A percentile compares a stretch with the other conserved stretches of the same genome.
phyloP scores from a whole-genome alignment of 2,113 vertebrate genomes.

The Columbina picui region DNA sequence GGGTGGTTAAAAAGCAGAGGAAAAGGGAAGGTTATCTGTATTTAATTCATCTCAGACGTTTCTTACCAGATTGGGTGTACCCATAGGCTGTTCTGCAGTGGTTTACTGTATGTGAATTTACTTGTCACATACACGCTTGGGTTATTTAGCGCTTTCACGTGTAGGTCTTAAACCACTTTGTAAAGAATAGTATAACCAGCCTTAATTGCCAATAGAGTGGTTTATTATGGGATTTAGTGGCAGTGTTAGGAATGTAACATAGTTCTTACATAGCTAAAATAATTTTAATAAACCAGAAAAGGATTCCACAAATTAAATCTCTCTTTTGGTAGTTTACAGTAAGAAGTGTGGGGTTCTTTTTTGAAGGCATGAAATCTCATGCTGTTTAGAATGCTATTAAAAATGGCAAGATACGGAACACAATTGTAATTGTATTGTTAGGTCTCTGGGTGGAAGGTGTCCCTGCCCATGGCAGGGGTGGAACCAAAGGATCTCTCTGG shows the following conservation, averaged over 20 bases:
- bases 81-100: background rate
- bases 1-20: background rate
- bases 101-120: background rate
- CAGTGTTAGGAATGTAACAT: background rate
- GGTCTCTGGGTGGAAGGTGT: too few relatives aligned
- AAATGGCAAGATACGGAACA: background rate
- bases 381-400: background rate
- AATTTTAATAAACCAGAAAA: background rate
- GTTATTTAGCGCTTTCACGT: background rate
- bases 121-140: background rate
- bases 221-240: background rate
- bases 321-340: background rate
- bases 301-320: background rate
- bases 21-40: background rate
- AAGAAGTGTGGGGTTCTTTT: background rate
- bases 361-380: background rate
- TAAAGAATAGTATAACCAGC: background rate
- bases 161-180: background rate
- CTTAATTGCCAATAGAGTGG: background rate
- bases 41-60: background rate
- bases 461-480: too few relatives aligned
- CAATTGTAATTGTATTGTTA: background rate
- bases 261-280: background rate
- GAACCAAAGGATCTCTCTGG: too few relatives aligned
- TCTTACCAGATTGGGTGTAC: background rate